Evolutionary conservation across 2,888 invertebrate species (phyloP).

Genomic region (Alentia gelatinosa): DNA sequence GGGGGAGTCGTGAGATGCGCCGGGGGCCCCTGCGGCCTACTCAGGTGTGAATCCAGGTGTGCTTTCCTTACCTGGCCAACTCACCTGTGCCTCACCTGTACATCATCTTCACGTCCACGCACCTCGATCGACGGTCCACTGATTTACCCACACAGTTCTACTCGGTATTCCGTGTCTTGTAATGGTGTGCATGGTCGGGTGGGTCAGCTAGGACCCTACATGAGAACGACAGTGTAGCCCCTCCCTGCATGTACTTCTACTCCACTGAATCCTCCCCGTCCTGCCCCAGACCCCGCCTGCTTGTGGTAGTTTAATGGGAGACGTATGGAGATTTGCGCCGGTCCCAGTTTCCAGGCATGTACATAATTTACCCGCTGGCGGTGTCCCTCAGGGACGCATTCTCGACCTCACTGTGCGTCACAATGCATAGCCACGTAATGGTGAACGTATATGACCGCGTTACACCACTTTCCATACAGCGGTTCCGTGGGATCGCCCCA

Average conservation of each 20-base stretch:
- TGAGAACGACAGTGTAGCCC: not conserved
- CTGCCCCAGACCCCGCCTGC: not conserved
- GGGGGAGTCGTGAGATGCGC: not conserved
- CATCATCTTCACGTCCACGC: not conserved
- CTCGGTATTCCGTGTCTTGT: too few species aligned
- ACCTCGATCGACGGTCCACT: not conserved
- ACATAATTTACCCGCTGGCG: not conserved
- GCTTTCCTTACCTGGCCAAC: constrained; percentile 3
- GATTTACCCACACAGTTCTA: not conserved
- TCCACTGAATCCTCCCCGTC: not conserved
- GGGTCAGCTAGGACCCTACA: too few species aligned
- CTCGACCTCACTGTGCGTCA: not conserved
- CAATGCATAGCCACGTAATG: too few species aligned
- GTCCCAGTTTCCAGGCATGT: not conserved
- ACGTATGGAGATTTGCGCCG: not conserved
- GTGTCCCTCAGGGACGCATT: not conserved
- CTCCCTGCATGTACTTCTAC: not conserved
- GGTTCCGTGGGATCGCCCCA: too few species aligned
- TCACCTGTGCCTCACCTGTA: not conserved
- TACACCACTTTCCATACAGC: too few species aligned
- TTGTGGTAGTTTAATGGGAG: not conserved
- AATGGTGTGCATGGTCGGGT: too few species aligned
- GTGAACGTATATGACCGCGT: too few species aligned
- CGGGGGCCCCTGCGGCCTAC: not conserved
- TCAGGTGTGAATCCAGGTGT: not conserved